Base-by-base conservation (phyloP, 2,797 vertebrate genomes). In the Pseudotriccus pelzelni region DNA sequence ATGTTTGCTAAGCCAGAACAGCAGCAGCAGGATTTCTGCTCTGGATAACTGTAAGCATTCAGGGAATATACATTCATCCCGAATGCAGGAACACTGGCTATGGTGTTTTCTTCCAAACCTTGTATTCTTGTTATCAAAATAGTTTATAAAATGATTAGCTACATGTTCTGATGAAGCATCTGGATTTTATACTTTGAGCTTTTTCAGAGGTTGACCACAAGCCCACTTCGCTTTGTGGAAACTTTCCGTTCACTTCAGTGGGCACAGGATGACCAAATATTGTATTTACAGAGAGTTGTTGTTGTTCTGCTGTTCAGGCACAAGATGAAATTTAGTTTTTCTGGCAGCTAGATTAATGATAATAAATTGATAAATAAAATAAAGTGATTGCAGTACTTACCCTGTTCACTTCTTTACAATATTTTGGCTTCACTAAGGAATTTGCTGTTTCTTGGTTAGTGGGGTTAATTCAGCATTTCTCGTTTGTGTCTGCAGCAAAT, bases 401-500 rank as follows among this genome's bases (percentile, higher is more conserved):
- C 58, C 77, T 87, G 86, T 82, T 22, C 36, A 21, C 36, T 87
- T 89, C 44, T 69, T 94, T 49, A 18, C 37, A 76, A 6, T 84
- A 14, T 87, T 79, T 68, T n/a, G 73, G 32, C 80, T 87, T 66
- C 68, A 6, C 41, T 22, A 72, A n/a, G 76, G 78, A 68, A 55
- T 78, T 89, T 84, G 25, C 79, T 66, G 47, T 72, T 92, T 69
- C 25, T 69, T 53, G 41, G 47, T 52, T 34, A 56, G n/a, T 43
- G 50, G 50, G 50, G 28, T 52, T 52, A 30, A 52, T 43, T 58
- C 47, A 19, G 19, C 66, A 28, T 84, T 86, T 94, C 15, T 36
- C 52, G 87, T 97, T 64, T 96, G 93, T 96, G 53, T 87, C 95
- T 95, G 39, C 94, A 99, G 99, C 98, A 99, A 99, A 97, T 97